Evolutionary conservation across 2,797 vertebrate species (phyloP), one percentile per base, ranked within the genome.

Genomic region (Labeo calbasu): DNA sequence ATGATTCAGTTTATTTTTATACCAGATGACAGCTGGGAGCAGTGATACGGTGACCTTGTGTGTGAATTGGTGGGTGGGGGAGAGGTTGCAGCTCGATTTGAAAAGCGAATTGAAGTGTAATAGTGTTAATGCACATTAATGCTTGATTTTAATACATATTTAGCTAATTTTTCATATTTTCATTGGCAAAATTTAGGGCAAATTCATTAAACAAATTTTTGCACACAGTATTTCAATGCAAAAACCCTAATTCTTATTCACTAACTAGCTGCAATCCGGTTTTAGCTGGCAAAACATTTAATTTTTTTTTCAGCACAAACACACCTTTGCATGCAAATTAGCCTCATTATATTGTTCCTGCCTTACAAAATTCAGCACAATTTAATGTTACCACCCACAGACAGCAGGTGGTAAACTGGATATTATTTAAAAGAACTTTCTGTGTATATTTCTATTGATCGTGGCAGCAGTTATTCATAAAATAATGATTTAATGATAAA

Each of bases 1-100:
- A 68, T 57, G 50, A 71, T 71, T 48, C 19, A 19, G 83, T 72
- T 78, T 79, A 78, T 71, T 78, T 84, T 70, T 71, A 43, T 40
- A 59, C 25, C 75, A 79, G 65, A 70, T 79, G 65, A 61, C 76
- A 84, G 76, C 76, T 79, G 73, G 53, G 53, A 84, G 61, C 32
- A 69, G 50, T 71, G 77, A 81, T 77, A 69, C n/a, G 23, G 17
- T 77, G 73, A 77, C 73, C 63, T 57, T 77, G 73, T 0, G 17
- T 32, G 32, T 83, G 4, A 28, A 66, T 66, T 55, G 4, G n/a
- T 40, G 50, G 28, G 21, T 65, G 19, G 69, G 77, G 69, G 68
- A 81, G 68, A 23, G 12, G 25, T n/a, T 72, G 1, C 23, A 72
- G 69, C 9, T 2, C 15, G 3, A 71, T 51, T 75, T 25, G 10